These are phyloP conservation scores for Camponotus vicinus DNA, from an alignment of 1,140 invertebrate genomes.

Conservation along the genomic window DNA sequence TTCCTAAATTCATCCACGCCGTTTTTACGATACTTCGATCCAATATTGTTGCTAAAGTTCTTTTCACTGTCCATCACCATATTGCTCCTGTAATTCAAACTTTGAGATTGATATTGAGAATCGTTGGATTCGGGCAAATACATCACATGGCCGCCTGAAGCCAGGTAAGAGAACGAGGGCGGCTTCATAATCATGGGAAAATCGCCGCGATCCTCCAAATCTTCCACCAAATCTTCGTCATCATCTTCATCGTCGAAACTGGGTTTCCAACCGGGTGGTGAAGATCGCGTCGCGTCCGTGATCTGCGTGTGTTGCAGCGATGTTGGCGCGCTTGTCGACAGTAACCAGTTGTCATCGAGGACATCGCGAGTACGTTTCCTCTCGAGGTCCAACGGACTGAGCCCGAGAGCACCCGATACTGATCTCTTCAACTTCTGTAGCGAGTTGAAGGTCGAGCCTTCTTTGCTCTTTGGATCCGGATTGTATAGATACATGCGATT, in stretches of 20 bases:
- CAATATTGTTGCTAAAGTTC: constrained; percentile 36
- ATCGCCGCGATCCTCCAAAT: constrained; percentile 76
- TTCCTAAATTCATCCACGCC: constrained; percentile 39
- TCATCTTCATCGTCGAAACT: constrained; percentile 77
- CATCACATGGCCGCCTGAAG: constrained; percentile 90
- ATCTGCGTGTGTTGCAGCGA: constrained; percentile 89
- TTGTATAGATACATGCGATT: constrained; percentile 86
- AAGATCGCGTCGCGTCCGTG: constrained; percentile 72
- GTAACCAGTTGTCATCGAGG: constrained; percentile 90
- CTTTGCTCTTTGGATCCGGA: constrained; percentile 85
- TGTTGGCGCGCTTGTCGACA: constrained; percentile 92
- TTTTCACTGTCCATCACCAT: constrained; percentile 22
- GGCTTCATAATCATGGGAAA: constrained; percentile 83
- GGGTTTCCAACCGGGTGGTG: constrained; percentile 73
- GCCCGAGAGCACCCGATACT: constrained; percentile 89
- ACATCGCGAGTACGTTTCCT: constrained; percentile 70
- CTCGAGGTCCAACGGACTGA: constrained; percentile 72
- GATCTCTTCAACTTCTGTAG: constrained; percentile 90
- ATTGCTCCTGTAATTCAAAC: constrained; percentile 67
- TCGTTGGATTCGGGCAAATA: constrained; percentile 90
- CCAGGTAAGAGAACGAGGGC: constrained; percentile 85
- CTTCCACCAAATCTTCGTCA: constrained; percentile 74
- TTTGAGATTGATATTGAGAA: constrained; percentile 72
- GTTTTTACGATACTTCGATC: constrained; percentile 68
- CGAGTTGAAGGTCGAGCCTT: constrained; percentile 88